Percentiles rank a stretch among this genome's conserved stretches.
These are phyloP conservation scores for Cynodonichthys magdalenae DNA, from an alignment of 2,797 vertebrate genomes.

Conservation along the genomic window DNA sequence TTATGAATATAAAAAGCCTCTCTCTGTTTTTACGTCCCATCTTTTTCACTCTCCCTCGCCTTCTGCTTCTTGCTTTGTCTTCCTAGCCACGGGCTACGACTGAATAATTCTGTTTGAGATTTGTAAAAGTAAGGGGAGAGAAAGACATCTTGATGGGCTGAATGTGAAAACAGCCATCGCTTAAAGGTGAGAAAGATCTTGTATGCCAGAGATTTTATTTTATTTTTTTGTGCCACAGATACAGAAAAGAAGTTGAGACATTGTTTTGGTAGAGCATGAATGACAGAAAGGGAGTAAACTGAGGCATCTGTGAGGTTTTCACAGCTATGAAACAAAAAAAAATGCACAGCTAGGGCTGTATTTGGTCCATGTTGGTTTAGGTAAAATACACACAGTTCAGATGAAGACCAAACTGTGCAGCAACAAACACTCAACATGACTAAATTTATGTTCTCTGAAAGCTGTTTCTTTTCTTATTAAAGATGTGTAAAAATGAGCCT, in stretches of 20 bases:
- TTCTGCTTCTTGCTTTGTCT: slow-evolving; percentile 67
- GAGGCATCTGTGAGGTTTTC: slow-evolving; percentile 29
- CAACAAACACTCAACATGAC: background rate
- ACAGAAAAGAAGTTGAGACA: slow-evolving; percentile 19
- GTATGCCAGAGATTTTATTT: slow-evolving; percentile 40
- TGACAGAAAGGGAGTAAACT: slow-evolving; percentile 24
- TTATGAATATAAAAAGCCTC: slow-evolving; percentile 33
- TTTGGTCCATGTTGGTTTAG: background rate
- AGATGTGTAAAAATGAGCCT: background rate
- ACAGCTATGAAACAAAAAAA: slow-evolving; percentile 1
- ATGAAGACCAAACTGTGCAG: too few relatives aligned
- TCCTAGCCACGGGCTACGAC: slow-evolving; percentile 66
- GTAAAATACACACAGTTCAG: background rate
- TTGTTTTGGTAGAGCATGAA: slow-evolving; percentile 48
- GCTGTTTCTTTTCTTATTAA: slow-evolving; percentile 20
- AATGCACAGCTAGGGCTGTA: slow-evolving; percentile 10
- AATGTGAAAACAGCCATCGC: slow-evolving; percentile 65
- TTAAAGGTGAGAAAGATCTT: slow-evolving; percentile 54
- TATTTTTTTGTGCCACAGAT: slow-evolving; percentile 39
- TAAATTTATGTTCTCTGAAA: background rate
- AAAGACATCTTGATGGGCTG: slow-evolving; percentile 60
- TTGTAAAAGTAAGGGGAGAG: slow-evolving; percentile 61
- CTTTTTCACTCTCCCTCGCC: slow-evolving; percentile 26
- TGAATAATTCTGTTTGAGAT: slow-evolving; percentile 81
- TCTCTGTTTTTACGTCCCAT: slow-evolving; percentile 6